These are phyloP conservation scores for Caenorhabditis wallacei DNA, from an alignment of 2,888 invertebrate genomes.

Conservation along the genomic window DNA sequence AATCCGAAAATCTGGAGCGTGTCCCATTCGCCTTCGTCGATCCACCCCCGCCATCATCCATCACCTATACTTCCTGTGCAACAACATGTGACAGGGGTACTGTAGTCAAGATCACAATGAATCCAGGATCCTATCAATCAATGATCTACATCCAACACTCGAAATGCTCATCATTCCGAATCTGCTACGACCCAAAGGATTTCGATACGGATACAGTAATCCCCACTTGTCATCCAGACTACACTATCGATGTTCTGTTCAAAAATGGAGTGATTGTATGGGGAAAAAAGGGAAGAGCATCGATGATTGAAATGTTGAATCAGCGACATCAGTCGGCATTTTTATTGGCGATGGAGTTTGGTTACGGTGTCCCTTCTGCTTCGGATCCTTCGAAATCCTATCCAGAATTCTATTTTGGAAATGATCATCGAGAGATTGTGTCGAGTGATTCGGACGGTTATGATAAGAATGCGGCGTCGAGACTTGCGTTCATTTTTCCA, in stretches of 20 bases:
- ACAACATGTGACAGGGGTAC: constrained; percentile 26
- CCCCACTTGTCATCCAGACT: constrained; percentile 2
- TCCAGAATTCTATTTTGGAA: constrained; percentile 37
- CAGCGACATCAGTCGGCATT: not conserved
- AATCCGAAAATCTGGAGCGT: constrained; percentile 12
- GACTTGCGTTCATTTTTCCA: constrained; percentile 35
- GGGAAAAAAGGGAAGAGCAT: constrained; percentile 29
- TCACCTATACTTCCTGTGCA: not conserved
- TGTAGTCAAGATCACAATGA: constrained; percentile 27
- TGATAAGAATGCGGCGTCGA: not conserved
- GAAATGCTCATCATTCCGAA: constrained; percentile 19
- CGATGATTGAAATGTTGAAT: constrained; percentile 30
- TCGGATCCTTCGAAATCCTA: not conserved
- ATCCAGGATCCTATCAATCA: not conserved
- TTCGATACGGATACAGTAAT: not conserved
- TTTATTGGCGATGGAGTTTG: constrained; percentile 29
- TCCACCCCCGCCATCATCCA: too few relatives aligned
- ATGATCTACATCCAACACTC: constrained; percentile 18
- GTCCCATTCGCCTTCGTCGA: constrained; percentile 27
- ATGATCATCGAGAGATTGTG: constrained; percentile 49
- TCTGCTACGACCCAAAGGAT: constrained; percentile 3
- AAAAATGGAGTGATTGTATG: constrained; percentile 25
- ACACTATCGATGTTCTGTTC: constrained; percentile 26
- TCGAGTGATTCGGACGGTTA: constrained; percentile 20
- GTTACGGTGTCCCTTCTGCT: constrained; percentile 10